A percentile compares a stretch with the other conserved stretches of the same genome.
Conservation (phyloP, 1,140 invertebrate genomes). For the Pantala flavescens region DNA sequence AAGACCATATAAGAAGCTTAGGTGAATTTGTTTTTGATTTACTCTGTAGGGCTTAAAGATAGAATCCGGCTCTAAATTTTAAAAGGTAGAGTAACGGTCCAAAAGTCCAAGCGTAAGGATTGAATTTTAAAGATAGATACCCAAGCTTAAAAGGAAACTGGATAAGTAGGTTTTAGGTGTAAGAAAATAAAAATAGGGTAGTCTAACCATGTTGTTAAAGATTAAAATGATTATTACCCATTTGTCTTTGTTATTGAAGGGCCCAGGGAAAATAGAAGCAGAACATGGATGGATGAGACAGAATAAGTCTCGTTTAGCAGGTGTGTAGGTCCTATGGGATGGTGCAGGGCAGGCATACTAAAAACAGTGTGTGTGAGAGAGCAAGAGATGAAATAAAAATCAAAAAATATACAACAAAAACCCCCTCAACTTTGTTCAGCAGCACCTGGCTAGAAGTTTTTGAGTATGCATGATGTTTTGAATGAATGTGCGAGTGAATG, state of each 20-base stretch:
- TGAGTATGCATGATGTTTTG: not conserved
- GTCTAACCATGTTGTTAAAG: conserved; percentile 25
- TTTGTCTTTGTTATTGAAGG: conserved; percentile 21
- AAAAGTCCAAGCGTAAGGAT: conserved; percentile 19
- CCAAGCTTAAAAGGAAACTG: conserved; percentile 20
- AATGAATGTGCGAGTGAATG: not conserved
- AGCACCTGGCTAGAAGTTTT: not conserved
- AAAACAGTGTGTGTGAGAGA: not conserved
- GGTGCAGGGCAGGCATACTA: not conserved
- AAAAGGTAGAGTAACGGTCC: conserved; percentile 19
- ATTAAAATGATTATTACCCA: conserved; percentile 20
- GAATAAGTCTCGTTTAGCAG: not conserved
- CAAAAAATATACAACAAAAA: not conserved
- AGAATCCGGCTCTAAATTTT: conserved; percentile 1
- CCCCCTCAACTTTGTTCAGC: not conserved
- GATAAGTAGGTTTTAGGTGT: conserved; percentile 26
- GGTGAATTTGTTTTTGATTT: conserved; percentile 21
- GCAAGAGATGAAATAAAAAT: not conserved
- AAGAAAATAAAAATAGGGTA: conserved; percentile 23
- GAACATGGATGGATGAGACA: not conserved
- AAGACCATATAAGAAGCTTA: conserved; percentile 11
- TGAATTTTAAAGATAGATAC: conserved; percentile 18
- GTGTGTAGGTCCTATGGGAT: not conserved
- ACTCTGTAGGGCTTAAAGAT: conserved; percentile 12
- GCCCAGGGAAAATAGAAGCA: conserved; percentile 1